phyloP scores from a whole-genome alignment of 2,113 vertebrate species.

The Benitochromis conjunctus region DNA sequence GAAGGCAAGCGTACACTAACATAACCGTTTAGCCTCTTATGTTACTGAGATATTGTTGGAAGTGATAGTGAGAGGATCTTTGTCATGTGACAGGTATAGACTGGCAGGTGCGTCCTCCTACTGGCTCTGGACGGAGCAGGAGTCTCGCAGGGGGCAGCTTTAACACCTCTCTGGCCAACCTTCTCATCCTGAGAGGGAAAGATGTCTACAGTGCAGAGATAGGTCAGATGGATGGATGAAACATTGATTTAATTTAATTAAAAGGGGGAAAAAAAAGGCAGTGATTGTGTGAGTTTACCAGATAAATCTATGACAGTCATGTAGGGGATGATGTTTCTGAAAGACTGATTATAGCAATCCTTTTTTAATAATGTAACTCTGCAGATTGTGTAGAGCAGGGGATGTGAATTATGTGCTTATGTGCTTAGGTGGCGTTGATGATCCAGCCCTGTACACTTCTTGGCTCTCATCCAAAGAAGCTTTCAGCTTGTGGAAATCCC shows the following conservation, averaged over 20 bases:
- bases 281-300: not conserved
- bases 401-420: not conserved
- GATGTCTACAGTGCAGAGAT: conserved; percentile 76
- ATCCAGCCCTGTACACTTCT: conserved; percentile 82
- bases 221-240: conserved; percentile 65
- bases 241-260: not conserved
- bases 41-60: not conserved
- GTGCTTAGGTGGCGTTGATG: conserved; percentile 79
- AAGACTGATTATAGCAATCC: not conserved
- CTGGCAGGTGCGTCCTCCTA: conserved; percentile 80
- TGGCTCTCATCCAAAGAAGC: conserved; percentile 80
- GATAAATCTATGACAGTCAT: not conserved
- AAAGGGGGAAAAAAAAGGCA: not conserved
- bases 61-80: not conserved
- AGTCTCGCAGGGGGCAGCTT: conserved; percentile 61
- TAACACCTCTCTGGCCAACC: conserved; percentile 89
- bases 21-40: not conserved
- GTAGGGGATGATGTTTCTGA: not conserved
- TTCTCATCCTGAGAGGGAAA: conserved; percentile 90
- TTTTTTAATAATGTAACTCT: not conserved
- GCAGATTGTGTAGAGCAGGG: not conserved
- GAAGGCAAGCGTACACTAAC: conserved; percentile 73
- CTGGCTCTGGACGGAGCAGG: conserved; percentile 30
- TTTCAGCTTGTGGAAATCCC: conserved; percentile 81
- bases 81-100: conserved; percentile 78